phyloP scores from a whole-genome alignment of 2,888 invertebrate genomes.

The Lithophane socia region DNA sequence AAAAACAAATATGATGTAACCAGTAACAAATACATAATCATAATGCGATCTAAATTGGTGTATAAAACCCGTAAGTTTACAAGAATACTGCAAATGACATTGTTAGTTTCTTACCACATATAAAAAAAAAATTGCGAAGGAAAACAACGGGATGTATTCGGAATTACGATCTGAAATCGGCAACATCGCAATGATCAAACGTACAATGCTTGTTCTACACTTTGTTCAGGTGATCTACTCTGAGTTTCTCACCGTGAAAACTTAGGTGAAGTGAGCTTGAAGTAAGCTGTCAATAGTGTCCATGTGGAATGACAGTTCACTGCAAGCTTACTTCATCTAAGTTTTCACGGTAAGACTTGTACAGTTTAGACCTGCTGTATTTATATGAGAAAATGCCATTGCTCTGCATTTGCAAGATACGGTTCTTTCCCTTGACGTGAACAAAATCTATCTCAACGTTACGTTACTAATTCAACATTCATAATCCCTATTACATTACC shows the following conservation, averaged over 20 bases:
- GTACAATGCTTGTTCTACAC: neutral
- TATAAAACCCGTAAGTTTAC: too few species aligned
- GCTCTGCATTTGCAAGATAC: neutral
- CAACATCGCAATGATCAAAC: neutral
- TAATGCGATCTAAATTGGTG: neutral
- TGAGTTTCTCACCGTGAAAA: too few species aligned
- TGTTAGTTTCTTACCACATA: neutral
- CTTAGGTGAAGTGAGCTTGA: too few species aligned
- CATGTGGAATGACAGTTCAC: too few species aligned
- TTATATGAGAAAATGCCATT: neutral
- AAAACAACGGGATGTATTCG: neutral
- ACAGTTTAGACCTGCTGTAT: neutral
- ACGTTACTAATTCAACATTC: neutral
- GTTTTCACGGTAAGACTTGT: too few species aligned
- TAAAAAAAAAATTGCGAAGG: too few species aligned
- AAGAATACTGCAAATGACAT: neutral
- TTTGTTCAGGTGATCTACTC: too few species aligned
- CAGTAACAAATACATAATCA: neutral
- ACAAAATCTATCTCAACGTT: neutral
- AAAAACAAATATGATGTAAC: neutral
- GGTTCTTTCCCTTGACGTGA: neutral
- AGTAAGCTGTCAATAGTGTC: too few species aligned
- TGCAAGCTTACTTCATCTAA: too few species aligned
- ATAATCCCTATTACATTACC: slow-evolving; percentile 2
- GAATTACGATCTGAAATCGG: neutral